A percentile compares a stretch with the other conserved stretches of the same genome.
Conservation (phyloP, 2,888 invertebrate genomes). For the Aphidius colemani region DNA sequence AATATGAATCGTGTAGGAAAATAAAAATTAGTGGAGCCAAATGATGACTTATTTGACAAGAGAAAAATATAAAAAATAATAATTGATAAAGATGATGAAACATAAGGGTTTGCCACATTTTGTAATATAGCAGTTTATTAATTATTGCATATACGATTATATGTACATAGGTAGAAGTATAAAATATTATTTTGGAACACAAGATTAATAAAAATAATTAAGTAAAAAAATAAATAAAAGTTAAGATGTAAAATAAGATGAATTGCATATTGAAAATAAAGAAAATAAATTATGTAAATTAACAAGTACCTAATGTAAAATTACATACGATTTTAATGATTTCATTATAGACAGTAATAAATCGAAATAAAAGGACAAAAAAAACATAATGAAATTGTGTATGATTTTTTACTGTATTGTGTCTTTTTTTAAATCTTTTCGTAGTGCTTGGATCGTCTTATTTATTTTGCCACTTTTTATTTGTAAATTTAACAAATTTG, state of each 20-base stretch:
- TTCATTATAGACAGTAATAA: constrained; percentile 57
- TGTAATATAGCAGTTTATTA: constrained; percentile 55
- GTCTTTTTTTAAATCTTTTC: no score
- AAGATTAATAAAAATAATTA: constrained; percentile 48
- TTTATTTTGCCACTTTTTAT: no score
- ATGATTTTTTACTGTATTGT: no score
- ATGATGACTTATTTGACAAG: no score
- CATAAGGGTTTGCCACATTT: constrained; percentile 36
- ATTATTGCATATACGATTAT: constrained; percentile 56
- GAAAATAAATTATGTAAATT: constrained; percentile 53
- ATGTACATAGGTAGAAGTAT: constrained; percentile 58
- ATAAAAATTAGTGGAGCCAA: constrained; percentile 4
- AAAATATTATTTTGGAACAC: constrained; percentile 58
- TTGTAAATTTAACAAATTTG: no score
- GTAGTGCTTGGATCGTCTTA: no score
- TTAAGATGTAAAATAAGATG: no score
- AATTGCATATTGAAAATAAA: no score
- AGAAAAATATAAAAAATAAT: constrained; percentile 43
- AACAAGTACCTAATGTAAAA: constrained; percentile 57
- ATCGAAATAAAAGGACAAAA: constrained; percentile 42
- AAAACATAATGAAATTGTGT: neutral
- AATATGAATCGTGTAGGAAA: constrained; percentile 23
- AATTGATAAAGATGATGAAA: constrained; percentile 50
- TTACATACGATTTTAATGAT: constrained; percentile 58
- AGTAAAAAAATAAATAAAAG: constrained; percentile 31